phyloP scores from a whole-genome alignment of 2,113 vertebrate species.

The Chaetops frenatus region DNA sequence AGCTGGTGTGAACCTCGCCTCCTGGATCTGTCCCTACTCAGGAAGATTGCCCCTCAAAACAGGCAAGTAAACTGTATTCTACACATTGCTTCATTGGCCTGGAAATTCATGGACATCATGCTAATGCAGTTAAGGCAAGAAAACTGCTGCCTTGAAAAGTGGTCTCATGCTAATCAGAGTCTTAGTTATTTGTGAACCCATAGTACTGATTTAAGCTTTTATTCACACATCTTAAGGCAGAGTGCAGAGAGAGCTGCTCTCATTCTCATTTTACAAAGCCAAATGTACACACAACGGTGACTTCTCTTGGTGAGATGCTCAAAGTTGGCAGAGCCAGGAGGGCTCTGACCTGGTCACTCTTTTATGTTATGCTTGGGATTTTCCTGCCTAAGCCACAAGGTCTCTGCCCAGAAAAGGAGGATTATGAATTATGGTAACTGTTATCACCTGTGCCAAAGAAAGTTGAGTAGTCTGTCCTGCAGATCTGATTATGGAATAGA shows the following conservation, averaged over 20 bases:
- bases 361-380: background rate
- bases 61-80: background rate
- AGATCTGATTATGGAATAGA: background rate
- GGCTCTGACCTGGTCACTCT: background rate
- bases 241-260: background rate
- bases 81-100: background rate
- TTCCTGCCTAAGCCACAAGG: fast-evolving
- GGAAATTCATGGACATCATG: background rate
- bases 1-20: background rate
- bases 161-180: background rate
- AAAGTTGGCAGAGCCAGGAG: background rate
- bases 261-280: background rate
- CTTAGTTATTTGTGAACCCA: background rate
- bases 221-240: background rate
- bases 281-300: background rate
- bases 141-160: background rate
- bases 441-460: background rate
- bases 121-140: background rate
- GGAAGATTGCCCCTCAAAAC: background rate
- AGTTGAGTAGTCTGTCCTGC: background rate
- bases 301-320: background rate
- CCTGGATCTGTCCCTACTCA: background rate
- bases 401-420: background rate
- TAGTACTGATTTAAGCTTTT: background rate
- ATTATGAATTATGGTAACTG: background rate